These are phyloP conservation scores for Lophura nycthemera DNA, from an alignment of 2,113 vertebrate species.

Conservation along the genomic window DNA sequence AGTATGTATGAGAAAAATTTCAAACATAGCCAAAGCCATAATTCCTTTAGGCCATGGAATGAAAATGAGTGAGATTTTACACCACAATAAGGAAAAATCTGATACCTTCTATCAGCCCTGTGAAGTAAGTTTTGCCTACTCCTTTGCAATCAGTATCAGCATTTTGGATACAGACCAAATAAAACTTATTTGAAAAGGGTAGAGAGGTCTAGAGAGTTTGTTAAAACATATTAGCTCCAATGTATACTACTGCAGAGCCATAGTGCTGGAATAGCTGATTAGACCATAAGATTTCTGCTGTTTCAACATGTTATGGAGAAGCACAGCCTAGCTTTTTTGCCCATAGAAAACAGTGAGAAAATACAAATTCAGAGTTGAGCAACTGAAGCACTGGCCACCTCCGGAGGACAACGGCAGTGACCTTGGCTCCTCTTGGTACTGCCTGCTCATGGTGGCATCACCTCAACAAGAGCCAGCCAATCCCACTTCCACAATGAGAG, in stretches of 20 bases:
- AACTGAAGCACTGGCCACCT: accelerated
- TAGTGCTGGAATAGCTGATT: background rate
- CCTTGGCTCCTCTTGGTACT: accelerated
- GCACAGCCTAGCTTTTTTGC: background rate
- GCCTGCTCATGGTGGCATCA: background rate
- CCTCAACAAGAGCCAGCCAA: background rate
- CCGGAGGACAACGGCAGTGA: accelerated
- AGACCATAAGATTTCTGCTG: background rate
- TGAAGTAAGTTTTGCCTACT: background rate
- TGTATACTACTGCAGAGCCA: background rate
- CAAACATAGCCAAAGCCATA: background rate
- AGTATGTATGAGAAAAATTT: constrained; percentile 29
- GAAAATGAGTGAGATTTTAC: background rate
- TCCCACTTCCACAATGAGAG: background rate
- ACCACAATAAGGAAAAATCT: background rate
- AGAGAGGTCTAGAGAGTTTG: background rate
- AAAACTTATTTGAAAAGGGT: background rate
- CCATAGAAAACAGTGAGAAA: background rate
- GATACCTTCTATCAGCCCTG: background rate
- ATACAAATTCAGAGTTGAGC: background rate
- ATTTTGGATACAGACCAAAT: background rate
- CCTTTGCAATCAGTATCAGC: accelerated
- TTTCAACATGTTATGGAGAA: background rate
- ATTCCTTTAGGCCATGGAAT: background rate
- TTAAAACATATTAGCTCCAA: background rate